Evolutionary conservation across 2,113 vertebrate genomes (phyloP).

Genomic region (Melanerpes aurifrons): DNA sequence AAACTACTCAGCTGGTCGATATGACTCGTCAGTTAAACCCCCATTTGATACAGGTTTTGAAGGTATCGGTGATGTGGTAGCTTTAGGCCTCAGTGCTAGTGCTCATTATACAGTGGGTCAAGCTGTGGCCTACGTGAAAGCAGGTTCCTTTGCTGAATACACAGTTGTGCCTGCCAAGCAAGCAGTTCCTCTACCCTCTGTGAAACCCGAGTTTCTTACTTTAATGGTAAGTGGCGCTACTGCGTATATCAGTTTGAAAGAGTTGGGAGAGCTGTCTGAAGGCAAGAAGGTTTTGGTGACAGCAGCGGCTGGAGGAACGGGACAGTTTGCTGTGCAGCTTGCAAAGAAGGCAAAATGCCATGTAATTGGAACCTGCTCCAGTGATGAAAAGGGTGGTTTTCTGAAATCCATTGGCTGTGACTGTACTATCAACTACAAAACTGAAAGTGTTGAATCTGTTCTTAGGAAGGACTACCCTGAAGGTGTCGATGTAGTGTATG

Average conservation of each 20-base stretch:
- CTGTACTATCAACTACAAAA: conserved; percentile 86
- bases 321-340: conserved; percentile 92
- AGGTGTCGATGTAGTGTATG: conserved; percentile 90
- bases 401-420: conserved; percentile 91
- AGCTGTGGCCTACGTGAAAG: conserved; percentile 83
- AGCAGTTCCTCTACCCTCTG: conserved; percentile 78
- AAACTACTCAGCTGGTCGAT: conserved; percentile 91
- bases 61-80: conserved; percentile 91
- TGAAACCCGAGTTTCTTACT: conserved; percentile 85
- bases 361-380: conserved; percentile 91
- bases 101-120: conserved; percentile 84
- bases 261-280: conserved; percentile 83
- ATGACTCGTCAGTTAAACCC: conserved; percentile 82
- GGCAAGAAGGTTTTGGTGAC: conserved; percentile 90
- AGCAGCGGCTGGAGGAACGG: conserved; percentile 88
- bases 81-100: conserved; percentile 89
- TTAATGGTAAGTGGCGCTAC: conserved; percentile 88
- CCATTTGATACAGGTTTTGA: conserved; percentile 91
- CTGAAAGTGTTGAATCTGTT: conserved; percentile 78
- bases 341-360: conserved; percentile 90
- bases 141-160: conserved; percentile 91
- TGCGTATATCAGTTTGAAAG: conserved; percentile 87
- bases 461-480: conserved; percentile 83
- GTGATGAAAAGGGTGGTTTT: conserved; percentile 86
- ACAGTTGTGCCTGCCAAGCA: conserved; percentile 81